Evolutionary conservation across 2,113 vertebrate genomes (phyloP), one percentile per base, ranked within the genome.

Genomic region (Anoura caudifer): DNA sequence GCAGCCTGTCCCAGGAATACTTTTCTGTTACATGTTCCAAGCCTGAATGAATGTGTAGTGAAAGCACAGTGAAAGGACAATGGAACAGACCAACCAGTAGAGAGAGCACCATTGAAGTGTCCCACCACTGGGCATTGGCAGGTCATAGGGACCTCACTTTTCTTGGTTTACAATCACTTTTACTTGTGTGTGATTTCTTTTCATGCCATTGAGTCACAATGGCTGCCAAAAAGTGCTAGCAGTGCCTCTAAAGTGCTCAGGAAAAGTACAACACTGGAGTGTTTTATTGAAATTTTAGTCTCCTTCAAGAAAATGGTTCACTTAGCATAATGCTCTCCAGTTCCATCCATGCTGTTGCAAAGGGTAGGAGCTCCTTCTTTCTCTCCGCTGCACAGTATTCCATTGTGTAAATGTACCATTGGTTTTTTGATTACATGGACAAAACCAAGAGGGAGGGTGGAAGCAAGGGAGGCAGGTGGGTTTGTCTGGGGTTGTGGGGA

Each of bases 271-370:
- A 52, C 24, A 22, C 7, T 5, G 31, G 19, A 36, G 17, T 26
- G 19, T 45, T 72, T 31, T 36, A 81, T 28, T 12, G 14, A 77
- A 84, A 43, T 61, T 76, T 52, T 54, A 43, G 50, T 67, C 9
- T 33, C 54, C 65, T 82, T 92, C 41, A 54, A 95, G 50, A 61
- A 95, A 95, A 90, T 50, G 82, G 41, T 82, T 81, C 45, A 47
- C 17, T 54, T 20, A 54, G 52, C 52, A 20, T 54, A 54, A 54
- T 54, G 52, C 19, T 54, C 52, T 54, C 52, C 19, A 54, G 52
- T 19, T 54, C 52, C 52, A 20, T 54, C 52, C 52, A 54, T 54
- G 52, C 5, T 54, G 52, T 20, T 2, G 2, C 52, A 54, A 54
- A 54, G 52, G 14, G 52, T 19, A 54, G 52, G 52, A 54, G 52